These are phyloP conservation scores for Paramuricea clavata DNA, from an alignment of 92 coral and sea anemone genomes.

Conservation along the genomic window DNA sequence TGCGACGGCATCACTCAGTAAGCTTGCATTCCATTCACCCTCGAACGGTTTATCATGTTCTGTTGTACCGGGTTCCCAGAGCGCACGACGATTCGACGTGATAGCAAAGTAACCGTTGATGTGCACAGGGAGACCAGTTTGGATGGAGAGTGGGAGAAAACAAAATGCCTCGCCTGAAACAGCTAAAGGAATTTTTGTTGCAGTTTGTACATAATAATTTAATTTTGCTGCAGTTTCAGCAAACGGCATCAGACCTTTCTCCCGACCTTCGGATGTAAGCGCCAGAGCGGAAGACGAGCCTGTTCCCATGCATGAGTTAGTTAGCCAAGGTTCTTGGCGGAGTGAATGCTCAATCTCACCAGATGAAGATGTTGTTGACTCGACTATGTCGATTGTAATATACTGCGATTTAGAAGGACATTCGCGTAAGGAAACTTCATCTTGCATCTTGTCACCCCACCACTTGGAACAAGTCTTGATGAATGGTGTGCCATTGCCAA, in stretches of 20 bases:
- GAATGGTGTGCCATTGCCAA: constrained; percentile 61
- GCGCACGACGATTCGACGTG: constrained; percentile 82
- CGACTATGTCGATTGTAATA: not conserved
- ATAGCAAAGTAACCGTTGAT: constrained; percentile 91
- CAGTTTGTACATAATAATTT: not conserved
- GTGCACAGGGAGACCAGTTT: constrained; percentile 91
- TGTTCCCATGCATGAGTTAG: constrained; percentile 74
- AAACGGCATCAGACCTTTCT: constrained; percentile 83
- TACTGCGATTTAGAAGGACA: not conserved
- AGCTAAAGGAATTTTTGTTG: constrained; percentile 46
- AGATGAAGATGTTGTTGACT: constrained; percentile 1
- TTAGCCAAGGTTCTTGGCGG: constrained; percentile 72
- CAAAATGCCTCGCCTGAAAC: constrained; percentile 83
- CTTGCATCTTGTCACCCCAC: constrained; percentile 51
- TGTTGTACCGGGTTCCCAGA: constrained; percentile 87
- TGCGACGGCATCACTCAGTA: constrained; percentile 88
- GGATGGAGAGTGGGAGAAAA: constrained; percentile 82
- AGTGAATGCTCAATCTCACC: constrained; percentile 29
- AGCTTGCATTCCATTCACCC: constrained; percentile 89
- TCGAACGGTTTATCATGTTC: constrained; percentile 79
- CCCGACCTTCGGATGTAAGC: constrained; percentile 76
- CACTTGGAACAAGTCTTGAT: constrained; percentile 72
- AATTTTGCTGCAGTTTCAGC: constrained; percentile 86
- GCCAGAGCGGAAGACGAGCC: constrained; percentile 78
- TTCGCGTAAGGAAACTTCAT: not conserved